Evolutionary conservation across 2,888 invertebrate species (phyloP).

Genomic region (Trichogramma evanescens): DNA sequence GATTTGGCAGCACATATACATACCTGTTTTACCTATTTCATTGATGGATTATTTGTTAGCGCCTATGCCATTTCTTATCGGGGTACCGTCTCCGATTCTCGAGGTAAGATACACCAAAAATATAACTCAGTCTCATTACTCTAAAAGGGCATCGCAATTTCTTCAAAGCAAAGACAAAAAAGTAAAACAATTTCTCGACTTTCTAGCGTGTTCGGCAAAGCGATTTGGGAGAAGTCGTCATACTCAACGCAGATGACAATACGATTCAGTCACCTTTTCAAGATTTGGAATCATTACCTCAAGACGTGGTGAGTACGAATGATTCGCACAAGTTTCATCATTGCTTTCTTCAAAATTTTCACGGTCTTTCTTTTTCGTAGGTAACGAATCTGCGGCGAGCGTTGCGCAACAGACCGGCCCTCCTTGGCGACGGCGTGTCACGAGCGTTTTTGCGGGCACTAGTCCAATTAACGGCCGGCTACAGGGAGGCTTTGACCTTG

Average conservation of each 20-base stretch:
- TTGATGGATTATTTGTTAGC: slow-evolving; percentile 86
- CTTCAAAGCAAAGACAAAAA: background rate
- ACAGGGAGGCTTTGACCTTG: slow-evolving; percentile 81
- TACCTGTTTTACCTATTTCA: slow-evolving; percentile 85
- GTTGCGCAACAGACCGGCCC: slow-evolving; percentile 66
- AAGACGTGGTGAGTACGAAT: slow-evolving; percentile 67
- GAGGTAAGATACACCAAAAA: slow-evolving; percentile 51
- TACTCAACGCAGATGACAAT: slow-evolving; percentile 88
- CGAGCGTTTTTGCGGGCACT: slow-evolving; percentile 85
- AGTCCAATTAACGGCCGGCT: slow-evolving; percentile 90
- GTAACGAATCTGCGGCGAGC: slow-evolving; percentile 68
- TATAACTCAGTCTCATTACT: too few relatives aligned
- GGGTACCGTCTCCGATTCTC: slow-evolving; percentile 81
- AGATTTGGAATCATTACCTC: slow-evolving; percentile 82
- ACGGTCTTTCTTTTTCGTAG: slow-evolving; percentile 48
- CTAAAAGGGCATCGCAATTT: background rate
- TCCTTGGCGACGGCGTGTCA: slow-evolving; percentile 85
- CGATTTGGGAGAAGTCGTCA: slow-evolving; percentile 90
- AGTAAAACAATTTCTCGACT: background rate
- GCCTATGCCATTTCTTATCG: slow-evolving; percentile 97
- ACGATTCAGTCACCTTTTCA: slow-evolving; percentile 80
- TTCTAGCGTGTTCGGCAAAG: slow-evolving; percentile 66
- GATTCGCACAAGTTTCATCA: background rate
- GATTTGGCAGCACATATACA: slow-evolving; percentile 98
- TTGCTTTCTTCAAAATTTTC: background rate